Conservation (phyloP, 2,113 vertebrate genomes). For the Origma solitaria region DNA sequence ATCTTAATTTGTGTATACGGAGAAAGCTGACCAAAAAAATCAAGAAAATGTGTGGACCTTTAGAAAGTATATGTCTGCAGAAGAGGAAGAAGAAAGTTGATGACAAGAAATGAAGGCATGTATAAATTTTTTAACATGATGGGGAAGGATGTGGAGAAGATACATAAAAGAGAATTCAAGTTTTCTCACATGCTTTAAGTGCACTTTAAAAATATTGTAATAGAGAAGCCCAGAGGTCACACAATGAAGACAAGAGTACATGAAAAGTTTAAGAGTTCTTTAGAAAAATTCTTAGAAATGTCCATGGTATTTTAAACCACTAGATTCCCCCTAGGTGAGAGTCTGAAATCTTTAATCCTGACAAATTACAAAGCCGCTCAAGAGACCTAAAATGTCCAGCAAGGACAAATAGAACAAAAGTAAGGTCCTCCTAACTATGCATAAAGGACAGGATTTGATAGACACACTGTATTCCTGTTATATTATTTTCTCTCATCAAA, state of each 20-base stretch:
- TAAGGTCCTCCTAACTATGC: background rate
- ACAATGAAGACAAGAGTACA: background rate
- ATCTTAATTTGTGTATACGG: background rate
- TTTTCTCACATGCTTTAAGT: background rate
- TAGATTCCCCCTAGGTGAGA: background rate
- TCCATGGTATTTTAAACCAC: background rate
- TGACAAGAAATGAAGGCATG: background rate
- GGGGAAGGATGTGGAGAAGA: background rate
- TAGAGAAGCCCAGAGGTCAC: background rate
- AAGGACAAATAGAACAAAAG: background rate
- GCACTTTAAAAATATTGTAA: background rate
- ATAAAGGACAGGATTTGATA: background rate
- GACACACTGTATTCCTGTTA: background rate
- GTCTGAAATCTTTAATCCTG: background rate
- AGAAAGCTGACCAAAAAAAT: background rate
- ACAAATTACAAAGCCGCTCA: background rate
- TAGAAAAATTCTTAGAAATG: background rate
- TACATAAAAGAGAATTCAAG: background rate
- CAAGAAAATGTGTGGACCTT: background rate
- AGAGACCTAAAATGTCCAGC: background rate
- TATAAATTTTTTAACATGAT: background rate
- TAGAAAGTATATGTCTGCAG: background rate
- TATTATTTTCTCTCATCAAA: conserved; percentile 42
- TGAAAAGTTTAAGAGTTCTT: background rate
- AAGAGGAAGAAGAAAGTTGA: background rate